A percentile compares a stretch with the other conserved stretches of the same genome.
Conservation (phyloP, 2,888 invertebrate genomes). For the Macaria liturata region DNA sequence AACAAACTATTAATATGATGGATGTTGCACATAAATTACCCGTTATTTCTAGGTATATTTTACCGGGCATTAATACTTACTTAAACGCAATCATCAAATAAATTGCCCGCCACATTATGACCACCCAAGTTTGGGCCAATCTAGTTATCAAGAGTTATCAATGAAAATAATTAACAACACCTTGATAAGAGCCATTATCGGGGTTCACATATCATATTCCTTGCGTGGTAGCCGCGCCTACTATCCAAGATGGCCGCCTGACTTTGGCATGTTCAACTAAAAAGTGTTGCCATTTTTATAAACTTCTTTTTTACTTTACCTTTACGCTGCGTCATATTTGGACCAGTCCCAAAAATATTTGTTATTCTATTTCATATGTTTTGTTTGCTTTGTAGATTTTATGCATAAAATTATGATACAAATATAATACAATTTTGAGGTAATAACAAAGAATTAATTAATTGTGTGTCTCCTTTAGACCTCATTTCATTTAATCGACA, state of each 20-base stretch:
- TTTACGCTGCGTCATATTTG: no score
- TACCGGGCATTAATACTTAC: no score
- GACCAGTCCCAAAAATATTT: not conserved
- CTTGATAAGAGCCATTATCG: constrained; percentile 32
- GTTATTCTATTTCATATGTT: not conserved
- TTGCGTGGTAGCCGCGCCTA: constrained; percentile 46
- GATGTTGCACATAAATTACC: no score
- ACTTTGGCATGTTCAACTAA: constrained; percentile 12
- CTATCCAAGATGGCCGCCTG: constrained; percentile 51
- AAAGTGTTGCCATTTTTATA: constrained; percentile 18
- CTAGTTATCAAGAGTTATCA: constrained; percentile 15
- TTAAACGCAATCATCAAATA: no score
- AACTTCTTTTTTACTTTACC: not conserved
- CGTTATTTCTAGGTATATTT: no score
- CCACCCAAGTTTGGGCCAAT: constrained; percentile 10
- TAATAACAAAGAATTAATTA: no score
- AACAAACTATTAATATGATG: no score
- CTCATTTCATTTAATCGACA: no score
- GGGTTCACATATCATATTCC: constrained; percentile 48
- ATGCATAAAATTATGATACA: no score
- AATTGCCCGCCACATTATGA: not conserved
- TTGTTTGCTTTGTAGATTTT: no score
- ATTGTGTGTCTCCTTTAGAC: no score
- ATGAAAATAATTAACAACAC: constrained; percentile 22
- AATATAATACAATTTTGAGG: no score